Base-by-base conservation (phyloP, 2,113 vertebrate genomes). In the Tetraodon nigroviridis region DNA sequence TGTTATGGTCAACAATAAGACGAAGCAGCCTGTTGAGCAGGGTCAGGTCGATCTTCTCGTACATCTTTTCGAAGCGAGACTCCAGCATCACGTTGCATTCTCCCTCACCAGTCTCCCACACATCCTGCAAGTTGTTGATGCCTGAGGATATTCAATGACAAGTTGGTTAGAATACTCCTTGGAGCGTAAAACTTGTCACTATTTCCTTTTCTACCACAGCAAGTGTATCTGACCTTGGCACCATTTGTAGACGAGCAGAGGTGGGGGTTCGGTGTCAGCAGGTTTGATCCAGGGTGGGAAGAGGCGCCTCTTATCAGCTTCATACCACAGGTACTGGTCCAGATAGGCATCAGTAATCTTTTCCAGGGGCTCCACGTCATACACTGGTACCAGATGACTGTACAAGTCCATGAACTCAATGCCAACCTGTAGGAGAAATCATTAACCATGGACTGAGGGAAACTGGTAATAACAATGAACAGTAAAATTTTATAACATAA, bases 401-500 rank as follows among this genome's bases (percentile, higher is more conserved):
- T 99, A 99, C 57, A 99, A 89, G 86, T 99, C 97, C 97, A 99
- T 99, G 85, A 99, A 99, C 79, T 99, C 97, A n/a, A 99, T 99
- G 51, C 97, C 97, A 57, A 99, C 97, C 97, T 99, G 41, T 13
- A 66, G 56, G 65, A 67, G 21, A 53, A n/a, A 13, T 44, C 18
- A 3, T 22, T 5, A 16, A 51, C 58, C 15, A 29, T 8, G 58
- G 16, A 49, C 42, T 57, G 24, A 52, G 17, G 15, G 15, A 41
- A 29, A 17, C 16, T 6, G 16, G 1, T 16, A 17, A 49, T 27
- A 5, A 42, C 54, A 48, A 22, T 16, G 27, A 18, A 52, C 1
- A 15, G 14, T 16, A n/a, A 17, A 46, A 7, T 46, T 16, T 13
- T 3, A 42, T 7, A 0, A 18, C 20, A 24, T 5, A 8, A 11